Percentiles rank a stretch among this genome's conserved stretches.
Conservation (phyloP, 2,113 vertebrate genomes). For the Theristicus caerulescens region DNA sequence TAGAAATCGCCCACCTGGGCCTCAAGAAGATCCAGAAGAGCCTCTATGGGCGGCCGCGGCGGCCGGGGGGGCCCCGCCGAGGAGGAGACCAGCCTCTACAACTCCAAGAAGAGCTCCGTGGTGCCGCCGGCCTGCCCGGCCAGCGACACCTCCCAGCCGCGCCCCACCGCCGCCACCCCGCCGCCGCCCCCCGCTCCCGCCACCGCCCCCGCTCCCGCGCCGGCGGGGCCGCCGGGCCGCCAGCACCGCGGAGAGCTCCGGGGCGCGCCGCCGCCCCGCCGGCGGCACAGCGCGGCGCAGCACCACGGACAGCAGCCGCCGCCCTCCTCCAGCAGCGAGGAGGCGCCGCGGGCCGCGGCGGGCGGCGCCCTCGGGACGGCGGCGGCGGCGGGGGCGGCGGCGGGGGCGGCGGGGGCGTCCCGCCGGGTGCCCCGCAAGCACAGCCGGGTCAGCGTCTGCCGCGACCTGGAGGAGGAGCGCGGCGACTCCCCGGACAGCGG, state of each 20-base stretch:
- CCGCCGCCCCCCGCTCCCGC: background rate
- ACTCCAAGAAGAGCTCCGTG: conserved; percentile 83
- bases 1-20: conserved; percentile 91
- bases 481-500: conserved; percentile 79
- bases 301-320: conserved; percentile 55
- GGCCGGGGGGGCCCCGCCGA: conserved; percentile 67
- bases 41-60: conserved; percentile 70
- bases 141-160: conserved; percentile 72
- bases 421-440: conserved; percentile 57
- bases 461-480: conserved; percentile 76
- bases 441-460: conserved; percentile 73
- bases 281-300: conserved; percentile 45
- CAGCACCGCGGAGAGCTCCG: conserved; percentile 64
- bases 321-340: conserved; percentile 72
- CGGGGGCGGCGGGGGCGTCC: conserved; percentile 49
- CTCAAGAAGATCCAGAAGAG: conserved; percentile 85
- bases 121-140: conserved; percentile 74
- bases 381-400: background rate
- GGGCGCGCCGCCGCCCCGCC: background rate
- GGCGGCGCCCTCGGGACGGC: conserved; percentile 55
- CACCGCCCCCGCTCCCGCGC: background rate
- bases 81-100: conserved; percentile 62
- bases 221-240: background rate
- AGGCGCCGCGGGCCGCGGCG: conserved; percentile 70
- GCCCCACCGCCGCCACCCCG: background rate